Evolutionary conservation across 2,888 invertebrate species (phyloP), one percentile per base, ranked within the genome.

Genomic region (Andrena bicolor): DNA sequence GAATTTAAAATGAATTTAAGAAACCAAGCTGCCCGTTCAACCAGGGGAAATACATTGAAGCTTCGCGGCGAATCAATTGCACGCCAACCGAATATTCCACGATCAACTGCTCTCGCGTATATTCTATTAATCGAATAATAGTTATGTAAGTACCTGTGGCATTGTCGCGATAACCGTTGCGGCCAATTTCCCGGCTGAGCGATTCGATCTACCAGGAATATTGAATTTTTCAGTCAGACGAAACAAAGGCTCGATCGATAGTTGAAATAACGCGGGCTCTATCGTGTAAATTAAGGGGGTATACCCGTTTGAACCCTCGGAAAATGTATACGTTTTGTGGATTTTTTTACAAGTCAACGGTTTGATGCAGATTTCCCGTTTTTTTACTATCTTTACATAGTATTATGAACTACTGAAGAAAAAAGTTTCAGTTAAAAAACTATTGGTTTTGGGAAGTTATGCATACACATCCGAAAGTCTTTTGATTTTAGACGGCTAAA

Each of bases 261-360:
- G 65, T 66, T 65, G 66, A 26, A 77, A 53, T 60, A 61, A 51
- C 72, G 60, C 58, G 65, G 51, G 16, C 72, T 53, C 16, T 28
- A 3, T 13, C 28, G 13, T 41, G 72, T 41, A 30, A 66, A 77
- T 72, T 66, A n/a, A n/a, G n/a, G n/a, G n/a, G n/a, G n/a, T n/a
- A n/a, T n/a, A n/a, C n/a, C n/a, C n/a, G n/a, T n/a, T n/a, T n/a
- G n/a, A n/a, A n/a, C n/a, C n/a, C n/a, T n/a, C n/a, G n/a, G n/a
- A n/a, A n/a, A n/a, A n/a, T n/a, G n/a, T n/a, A n/a, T n/a, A n/a
- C n/a, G n/a, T n/a, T n/a, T n/a, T n/a, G n/a, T n/a, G n/a, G n/a
- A n/a, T n/a, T n/a, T n/a, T n/a, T n/a, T n/a, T n/a, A n/a, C n/a
- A n/a, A n/a, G n/a, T n/a, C n/a, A n/a, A n/a, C n/a, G n/a, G n/a